Base-by-base conservation (phyloP, 1,140 invertebrate species). In the Mycetomoellerius zeteki region DNA sequence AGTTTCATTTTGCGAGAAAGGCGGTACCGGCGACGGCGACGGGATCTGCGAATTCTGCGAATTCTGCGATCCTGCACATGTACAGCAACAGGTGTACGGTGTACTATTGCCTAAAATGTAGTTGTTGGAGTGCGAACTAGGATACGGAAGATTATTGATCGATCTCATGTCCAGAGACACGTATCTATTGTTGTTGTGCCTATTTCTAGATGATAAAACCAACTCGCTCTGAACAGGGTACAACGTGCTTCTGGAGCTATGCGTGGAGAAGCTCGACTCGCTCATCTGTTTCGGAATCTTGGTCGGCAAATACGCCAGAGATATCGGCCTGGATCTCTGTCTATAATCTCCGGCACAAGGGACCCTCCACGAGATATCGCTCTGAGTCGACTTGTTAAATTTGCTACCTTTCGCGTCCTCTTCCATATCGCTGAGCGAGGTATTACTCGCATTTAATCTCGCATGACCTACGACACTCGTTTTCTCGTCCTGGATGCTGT, bases 121-220 rank as follows among this genome's bases (percentile, higher is more conserved):
- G 6, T 24, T 85, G 37, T 76, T 86, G n/a, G 67, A 71, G 37
- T 88, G 71, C 0, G 75, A 37, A 24, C 43, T 72, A 14, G 89
- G 71, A 43, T 64, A 82, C 12, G 92, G 91, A 7, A 91, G 24
- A 4, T 91, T 78, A 52, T 84, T 92, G 64, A 92, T 65, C 2
- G 85, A 27, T 78, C 80, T 92, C 92, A 95, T 95, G 58, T 95
- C 95, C 60, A 95, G 58, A 1, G 94, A 91, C 0, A 95, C 94
- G 64, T 94, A 94, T 82, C 91, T 92, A 67, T 67, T 92, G 2
- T 91, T 91, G 82, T 58, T 90, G 1, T 87, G 60, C 24, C 91
- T 91, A 80, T 27, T 91, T 50, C 90, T 90, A 19, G 92, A 72
- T 5, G 94, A 93, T 6, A 95, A 78, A 16, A 92, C 89, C 43